Base-by-base conservation (phyloP, 2,888 invertebrate genomes). In the Endomychus coccineus region DNA sequence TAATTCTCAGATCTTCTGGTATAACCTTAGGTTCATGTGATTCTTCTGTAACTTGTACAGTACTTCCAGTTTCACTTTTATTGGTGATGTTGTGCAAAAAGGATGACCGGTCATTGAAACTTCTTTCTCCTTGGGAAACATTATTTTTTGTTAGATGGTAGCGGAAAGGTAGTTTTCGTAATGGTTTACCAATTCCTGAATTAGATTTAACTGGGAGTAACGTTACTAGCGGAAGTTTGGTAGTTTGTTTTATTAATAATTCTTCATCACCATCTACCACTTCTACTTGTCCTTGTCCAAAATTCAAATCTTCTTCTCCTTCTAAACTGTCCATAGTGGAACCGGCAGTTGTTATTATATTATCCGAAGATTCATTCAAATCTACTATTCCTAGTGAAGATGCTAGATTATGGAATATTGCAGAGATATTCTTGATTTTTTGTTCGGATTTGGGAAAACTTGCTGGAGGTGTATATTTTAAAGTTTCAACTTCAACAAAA, bases 201-300 rank as follows among this genome's bases (percentile, higher is more conserved):
- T 87, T 86, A 1, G 86, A 87, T 55, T 84, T 80, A 0, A 79
- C 84, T 1, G 87, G 87, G 37, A 84, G 67, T 24, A 86, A 61
- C 1, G 85, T 86, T 2, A 77, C 75, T 12, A 78, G 53, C n/a
- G 66, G 65, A 33, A 61, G 49, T 46, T 62, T 61, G 5, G 61
- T 61, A 7, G 58, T 56, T 40, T 56, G 56, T 36, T 52, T 47
- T 42, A 62, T 52, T 30, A 64, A 40, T 14, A 57, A 50, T 32
- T 61, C 56, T 39, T 63, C 61, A 36, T 61, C 61, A 13, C 49
- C 55, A 34, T 61, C 58, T 9, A 64, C 56, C 16, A 64, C 62
- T 53, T 65, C 65, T 22, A 58, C 64, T 31, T 62, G 62, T 3
- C 65, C 64, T 41, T 61, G 55, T 11, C 62, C 62, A 21, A 54